These are phyloP conservation scores for Microcebus tavaratra DNA, from an alignment of 2,113 vertebrate species.

Conservation along the genomic window DNA sequence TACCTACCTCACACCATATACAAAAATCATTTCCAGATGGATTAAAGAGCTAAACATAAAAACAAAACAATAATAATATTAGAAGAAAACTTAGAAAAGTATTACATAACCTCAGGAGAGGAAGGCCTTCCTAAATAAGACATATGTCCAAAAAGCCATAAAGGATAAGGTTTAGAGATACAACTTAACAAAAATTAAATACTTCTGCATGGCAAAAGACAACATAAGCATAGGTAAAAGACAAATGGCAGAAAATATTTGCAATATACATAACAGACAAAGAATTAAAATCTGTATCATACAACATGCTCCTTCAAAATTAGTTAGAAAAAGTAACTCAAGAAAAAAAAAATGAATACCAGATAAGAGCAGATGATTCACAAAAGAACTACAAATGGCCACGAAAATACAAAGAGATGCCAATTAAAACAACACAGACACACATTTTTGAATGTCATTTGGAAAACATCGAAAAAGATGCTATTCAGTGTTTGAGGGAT, in stretches of 20 bases:
- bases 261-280: background rate
- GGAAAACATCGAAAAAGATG: background rate
- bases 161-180: constrained; percentile 24
- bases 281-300: constrained; percentile 26
- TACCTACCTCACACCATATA: constrained; percentile 83
- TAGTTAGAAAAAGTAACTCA: constrained; percentile 31
- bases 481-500: background rate
- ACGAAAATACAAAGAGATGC: background rate
- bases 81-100: constrained; percentile 76
- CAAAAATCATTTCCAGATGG: constrained; percentile 83
- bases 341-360: background rate
- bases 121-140: constrained; percentile 59
- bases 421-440: background rate
- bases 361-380: background rate
- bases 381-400: constrained; percentile 3
- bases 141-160: constrained; percentile 46
- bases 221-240: constrained; percentile 50
- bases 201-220: constrained; percentile 45
- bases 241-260: constrained; percentile 33
- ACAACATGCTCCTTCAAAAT: background rate
- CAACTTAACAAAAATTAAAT: constrained; percentile 51
- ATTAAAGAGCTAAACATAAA: constrained; percentile 83
- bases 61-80: constrained; percentile 81
- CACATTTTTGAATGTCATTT: background rate
- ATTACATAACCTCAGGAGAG: constrained; percentile 68